Evolutionary conservation across 2,888 invertebrate species (phyloP), one percentile per base, ranked within the genome.

Genomic region (Plebejus argus): DNA sequence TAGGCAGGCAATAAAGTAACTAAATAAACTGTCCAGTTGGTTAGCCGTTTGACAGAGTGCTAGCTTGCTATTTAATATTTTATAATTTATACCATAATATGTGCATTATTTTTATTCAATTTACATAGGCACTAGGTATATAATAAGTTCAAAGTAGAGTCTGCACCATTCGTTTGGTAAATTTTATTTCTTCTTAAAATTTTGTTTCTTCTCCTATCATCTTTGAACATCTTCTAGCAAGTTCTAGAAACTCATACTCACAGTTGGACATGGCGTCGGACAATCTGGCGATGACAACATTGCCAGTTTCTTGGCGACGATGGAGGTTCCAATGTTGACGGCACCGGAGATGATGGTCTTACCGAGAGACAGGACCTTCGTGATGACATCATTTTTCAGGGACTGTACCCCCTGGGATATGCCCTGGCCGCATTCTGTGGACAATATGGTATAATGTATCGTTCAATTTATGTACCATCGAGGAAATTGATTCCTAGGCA

Each of bases 331-430:
- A 18, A 53, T 23, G 18, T 53, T 74, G 53, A 74, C 49, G 28
- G 74, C 74, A 12, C 74, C 74, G 8, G 49, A n/a, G 7, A 74
- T 12, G 53, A 74, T 74, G 53, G 12, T 74, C 49, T 74, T 74
- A 6, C 74, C 49, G 10, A 74, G 23, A 3, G 45, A 28, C n/a
- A 74, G 53, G 7, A 74, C 28, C 49, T 74, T 74, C 15, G 49
- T 45, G 15, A 74, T 20, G 8, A 74, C 23, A 28, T 49, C 39
- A 15, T 45, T 20, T 28, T 74, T 74, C 28, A 74, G 12, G 6
- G 20, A 15, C 6, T 28, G 53, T 1, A 53, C 28, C 0, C 72
- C 72, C 18, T 72, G 39, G 20, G 23, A 7, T 1, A 5, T 7
- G 15, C 15, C 15, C 28, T 49, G 23, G 15, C 74, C 49, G 15